Evolutionary conservation across 2,113 vertebrate species (phyloP).

Genomic region (Amphiprion percula): DNA sequence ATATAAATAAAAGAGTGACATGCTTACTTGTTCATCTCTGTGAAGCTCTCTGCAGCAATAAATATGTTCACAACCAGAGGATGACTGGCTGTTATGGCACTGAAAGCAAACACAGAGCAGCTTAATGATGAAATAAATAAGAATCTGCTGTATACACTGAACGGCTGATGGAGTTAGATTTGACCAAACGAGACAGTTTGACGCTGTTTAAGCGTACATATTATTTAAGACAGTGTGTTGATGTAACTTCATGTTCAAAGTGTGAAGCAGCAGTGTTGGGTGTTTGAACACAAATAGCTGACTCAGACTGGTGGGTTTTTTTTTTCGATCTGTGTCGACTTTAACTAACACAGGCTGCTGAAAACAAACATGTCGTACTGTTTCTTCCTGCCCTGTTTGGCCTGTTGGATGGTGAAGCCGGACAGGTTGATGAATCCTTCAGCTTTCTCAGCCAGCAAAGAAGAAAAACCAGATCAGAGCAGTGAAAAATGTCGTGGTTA

Average conservation of each 20-base stretch:
- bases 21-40: conserved; percentile 53
- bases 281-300: not conserved
- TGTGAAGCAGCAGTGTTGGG: not conserved
- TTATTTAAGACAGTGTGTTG: not conserved
- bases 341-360: too few relatives aligned
- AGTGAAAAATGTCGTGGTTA: too few relatives aligned
- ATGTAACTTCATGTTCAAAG: not conserved
- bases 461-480: not conserved
- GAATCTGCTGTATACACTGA: not conserved
- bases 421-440: conserved; percentile 91
- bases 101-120: conserved; percentile 25
- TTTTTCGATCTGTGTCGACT: too few relatives aligned
- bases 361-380: conserved; percentile 14
- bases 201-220: too few relatives aligned
- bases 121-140: too few relatives aligned
- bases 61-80: conserved; percentile 38
- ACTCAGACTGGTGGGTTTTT: too few relatives aligned
- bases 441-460: conserved; percentile 89
- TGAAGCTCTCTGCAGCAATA: conserved; percentile 51
- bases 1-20: not conserved
- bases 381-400: conserved; percentile 89
- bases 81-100: conserved; percentile 43
- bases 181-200: too few relatives aligned
- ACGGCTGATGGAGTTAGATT: not conserved
- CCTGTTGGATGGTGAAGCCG: conserved; percentile 88